Conservation (phyloP, 2,888 invertebrate genomes). For the Cantharis nigra region DNA sequence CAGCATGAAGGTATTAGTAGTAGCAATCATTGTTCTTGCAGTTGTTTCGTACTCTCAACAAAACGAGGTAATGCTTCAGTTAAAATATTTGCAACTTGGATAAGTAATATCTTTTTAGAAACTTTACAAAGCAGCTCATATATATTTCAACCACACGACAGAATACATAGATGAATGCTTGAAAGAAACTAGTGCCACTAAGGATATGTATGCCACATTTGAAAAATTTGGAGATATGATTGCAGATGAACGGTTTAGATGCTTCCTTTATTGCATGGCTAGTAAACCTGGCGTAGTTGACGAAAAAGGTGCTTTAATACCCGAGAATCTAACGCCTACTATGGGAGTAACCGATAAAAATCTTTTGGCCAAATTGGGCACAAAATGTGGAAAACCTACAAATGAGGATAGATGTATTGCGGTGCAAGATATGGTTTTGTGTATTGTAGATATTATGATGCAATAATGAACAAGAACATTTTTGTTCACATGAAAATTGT, state of each 20-base stretch:
- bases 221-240: not conserved
- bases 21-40: too few species aligned
- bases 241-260: not conserved
- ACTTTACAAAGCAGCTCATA: not conserved
- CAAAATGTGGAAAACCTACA: not conserved
- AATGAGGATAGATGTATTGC: not conserved
- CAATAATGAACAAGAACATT: too few species aligned
- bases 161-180: not conserved
- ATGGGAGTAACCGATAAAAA: not conserved
- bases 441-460: not conserved
- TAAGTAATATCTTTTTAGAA: not conserved
- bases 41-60: too few species aligned
- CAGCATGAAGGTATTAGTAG: too few species aligned
- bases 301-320: not conserved
- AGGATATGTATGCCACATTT: not conserved
- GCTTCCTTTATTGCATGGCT: not conserved
- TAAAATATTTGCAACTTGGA: too few species aligned
- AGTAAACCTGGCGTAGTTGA: not conserved
- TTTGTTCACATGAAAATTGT: too few species aligned
- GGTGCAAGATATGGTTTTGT: not conserved
- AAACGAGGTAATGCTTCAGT: too few species aligned
- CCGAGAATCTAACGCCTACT: not conserved
- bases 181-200: not conserved
- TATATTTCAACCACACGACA: not conserved
- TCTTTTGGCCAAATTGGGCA: not conserved